Percentiles rank a stretch among this genome's conserved stretches.
Conservation (phyloP, 2,797 vertebrate species). For the Natrix natrix region DNA sequence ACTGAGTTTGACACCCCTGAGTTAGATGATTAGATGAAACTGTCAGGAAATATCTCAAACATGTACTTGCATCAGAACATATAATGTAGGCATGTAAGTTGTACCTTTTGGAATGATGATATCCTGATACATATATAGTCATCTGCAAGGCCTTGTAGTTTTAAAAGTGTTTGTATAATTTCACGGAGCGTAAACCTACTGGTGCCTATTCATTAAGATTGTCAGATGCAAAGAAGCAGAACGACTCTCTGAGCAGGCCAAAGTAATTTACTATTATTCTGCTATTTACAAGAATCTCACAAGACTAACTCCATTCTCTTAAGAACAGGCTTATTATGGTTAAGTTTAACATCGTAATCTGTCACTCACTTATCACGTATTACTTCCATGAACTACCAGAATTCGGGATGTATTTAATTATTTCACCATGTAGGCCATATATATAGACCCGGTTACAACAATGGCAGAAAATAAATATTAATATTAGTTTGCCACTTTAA, state of each 20-base stretch:
- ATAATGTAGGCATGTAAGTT: neutral
- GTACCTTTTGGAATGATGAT: neutral
- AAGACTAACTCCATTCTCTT: neutral
- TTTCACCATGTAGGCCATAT: neutral
- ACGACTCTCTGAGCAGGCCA: neutral
- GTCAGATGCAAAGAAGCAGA: neutral
- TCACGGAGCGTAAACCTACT: neutral
- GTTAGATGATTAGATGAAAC: neutral
- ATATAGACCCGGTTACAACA: neutral
- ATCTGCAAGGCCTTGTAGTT: neutral
- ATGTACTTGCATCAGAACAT: neutral
- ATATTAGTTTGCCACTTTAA: rapidly evolving
- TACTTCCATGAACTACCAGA: neutral
- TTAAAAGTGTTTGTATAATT: neutral
- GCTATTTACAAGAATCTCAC: neutral
- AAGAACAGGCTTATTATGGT: neutral
- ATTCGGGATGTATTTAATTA: neutral
- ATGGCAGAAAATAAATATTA: neutral
- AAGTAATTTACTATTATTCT: neutral
- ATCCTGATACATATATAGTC: neutral
- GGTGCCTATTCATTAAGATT: neutral
- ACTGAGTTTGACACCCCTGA: no score
- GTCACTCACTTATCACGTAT: neutral
- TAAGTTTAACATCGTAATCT: neutral
- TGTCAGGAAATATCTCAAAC: neutral